Evolutionary conservation across 2,797 vertebrate species (phyloP).

Genomic region (Peromyscus eremicus): DNA sequence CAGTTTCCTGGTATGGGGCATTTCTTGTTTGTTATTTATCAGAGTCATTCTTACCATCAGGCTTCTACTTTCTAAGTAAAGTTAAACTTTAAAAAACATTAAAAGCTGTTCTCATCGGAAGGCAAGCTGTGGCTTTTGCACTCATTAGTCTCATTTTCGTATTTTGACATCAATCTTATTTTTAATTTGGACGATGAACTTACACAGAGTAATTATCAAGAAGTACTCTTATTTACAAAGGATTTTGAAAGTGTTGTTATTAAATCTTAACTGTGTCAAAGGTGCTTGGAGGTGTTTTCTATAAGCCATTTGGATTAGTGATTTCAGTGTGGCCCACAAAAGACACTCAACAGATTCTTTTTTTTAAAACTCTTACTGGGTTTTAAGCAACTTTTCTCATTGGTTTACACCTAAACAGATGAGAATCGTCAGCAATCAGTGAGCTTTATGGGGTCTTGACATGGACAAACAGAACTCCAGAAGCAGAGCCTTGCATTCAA

Average conservation of each 20-base stretch:
- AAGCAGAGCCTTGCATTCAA: conserved; percentile 63
- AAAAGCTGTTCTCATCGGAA: conserved; percentile 36
- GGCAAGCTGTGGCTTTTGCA: not conserved
- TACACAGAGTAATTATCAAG: conserved; percentile 58
- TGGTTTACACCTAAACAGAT: conserved; percentile 7
- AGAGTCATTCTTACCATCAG: not conserved
- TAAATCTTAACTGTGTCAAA: conserved; percentile 67
- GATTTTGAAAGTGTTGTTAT: conserved; percentile 54
- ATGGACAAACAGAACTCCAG: conserved; percentile 51
- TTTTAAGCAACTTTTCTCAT: conserved; percentile 67
- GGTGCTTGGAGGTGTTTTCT: not conserved
- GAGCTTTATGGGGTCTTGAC: conserved; percentile 59
- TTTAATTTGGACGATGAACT: conserved; percentile 52
- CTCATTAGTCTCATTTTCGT: conserved; percentile 36
- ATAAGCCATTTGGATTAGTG: not conserved
- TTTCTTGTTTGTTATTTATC: not conserved
- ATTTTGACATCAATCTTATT: conserved; percentile 58
- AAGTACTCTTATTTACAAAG: conserved; percentile 41
- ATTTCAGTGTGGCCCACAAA: conserved; percentile 41
- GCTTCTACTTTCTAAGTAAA: conserved; percentile 44
- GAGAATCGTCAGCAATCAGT: conserved; percentile 53
- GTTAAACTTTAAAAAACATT: conserved; percentile 4
- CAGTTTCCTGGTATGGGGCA: conserved; percentile 33
- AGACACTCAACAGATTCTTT: conserved; percentile 3
- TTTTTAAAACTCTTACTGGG: conserved; percentile 13